Percentiles rank a stretch among this genome's conserved stretches.
These are phyloP conservation scores for Achroia grisella DNA, from an alignment of 1,140 invertebrate species.

Conservation along the genomic window DNA sequence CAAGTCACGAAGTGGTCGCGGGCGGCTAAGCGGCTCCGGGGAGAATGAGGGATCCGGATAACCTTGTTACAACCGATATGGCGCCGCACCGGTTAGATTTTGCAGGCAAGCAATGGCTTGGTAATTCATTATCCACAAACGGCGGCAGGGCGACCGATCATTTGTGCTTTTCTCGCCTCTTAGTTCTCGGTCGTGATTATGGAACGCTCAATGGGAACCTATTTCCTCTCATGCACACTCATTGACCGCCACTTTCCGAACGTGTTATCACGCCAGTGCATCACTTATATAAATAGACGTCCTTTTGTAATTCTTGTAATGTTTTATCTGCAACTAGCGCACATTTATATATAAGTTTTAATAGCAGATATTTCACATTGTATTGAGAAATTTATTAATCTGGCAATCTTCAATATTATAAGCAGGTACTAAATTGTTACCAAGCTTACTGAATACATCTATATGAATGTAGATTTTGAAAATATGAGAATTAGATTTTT, in stretches of 20 bases:
- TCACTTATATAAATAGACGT: constrained; percentile 17
- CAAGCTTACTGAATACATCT: too few species aligned
- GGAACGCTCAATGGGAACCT: constrained; percentile 39
- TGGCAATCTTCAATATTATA: too few species aligned
- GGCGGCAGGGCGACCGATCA: constrained; percentile 34
- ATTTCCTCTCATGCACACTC: constrained; percentile 38
- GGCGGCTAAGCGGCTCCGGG: constrained; percentile 18
- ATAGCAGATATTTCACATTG: too few species aligned
- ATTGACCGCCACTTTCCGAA: constrained; percentile 33
- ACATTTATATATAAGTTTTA: too few species aligned
- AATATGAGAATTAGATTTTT: too few species aligned
- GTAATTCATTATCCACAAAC: constrained; percentile 56
- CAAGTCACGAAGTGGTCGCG: constrained; percentile 38
- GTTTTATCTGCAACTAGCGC: not conserved
- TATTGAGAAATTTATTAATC: too few species aligned
- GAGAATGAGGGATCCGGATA: constrained; percentile 24
- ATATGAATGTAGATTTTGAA: too few species aligned
- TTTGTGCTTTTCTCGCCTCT: constrained; percentile 43
- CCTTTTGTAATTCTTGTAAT: constrained; percentile 2
- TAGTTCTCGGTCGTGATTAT: constrained; percentile 36
- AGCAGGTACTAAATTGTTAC: too few species aligned
- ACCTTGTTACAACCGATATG: constrained; percentile 52
- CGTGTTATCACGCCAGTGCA: constrained; percentile 30
- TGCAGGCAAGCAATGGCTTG: constrained; percentile 51
- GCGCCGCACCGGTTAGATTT: constrained; percentile 42